Evolutionary conservation across 2,113 vertebrate species (phyloP).

Genomic region (Leuciscus idus): DNA sequence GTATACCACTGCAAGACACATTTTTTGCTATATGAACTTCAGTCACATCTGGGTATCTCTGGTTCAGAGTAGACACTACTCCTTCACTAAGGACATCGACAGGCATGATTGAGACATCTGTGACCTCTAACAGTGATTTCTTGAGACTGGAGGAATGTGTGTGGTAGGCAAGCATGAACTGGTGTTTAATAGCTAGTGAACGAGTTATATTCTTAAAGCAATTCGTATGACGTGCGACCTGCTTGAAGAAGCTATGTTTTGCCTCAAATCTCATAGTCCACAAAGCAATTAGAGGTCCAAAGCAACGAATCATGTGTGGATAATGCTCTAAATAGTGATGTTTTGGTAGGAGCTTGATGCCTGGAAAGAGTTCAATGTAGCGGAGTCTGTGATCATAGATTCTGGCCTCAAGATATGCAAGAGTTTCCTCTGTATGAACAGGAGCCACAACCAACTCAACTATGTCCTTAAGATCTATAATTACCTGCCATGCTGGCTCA

Average conservation of each 20-base stretch:
- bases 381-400: neutral
- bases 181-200: slow-evolving; percentile 1
- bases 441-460: neutral
- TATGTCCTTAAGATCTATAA: neutral
- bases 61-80: neutral
- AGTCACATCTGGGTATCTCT: slow-evolving; percentile 54
- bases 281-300: neutral
- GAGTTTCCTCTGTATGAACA: neutral
- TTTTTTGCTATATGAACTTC: slow-evolving; percentile 54
- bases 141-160: neutral
- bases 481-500: neutral
- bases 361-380: neutral
- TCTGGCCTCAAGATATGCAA: neutral
- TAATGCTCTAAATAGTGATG: neutral
- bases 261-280: neutral
- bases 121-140: slow-evolving; percentile 43
- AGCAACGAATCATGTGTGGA: neutral
- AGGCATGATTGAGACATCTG: neutral
- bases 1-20: slow-evolving; percentile 44
- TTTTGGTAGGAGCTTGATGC: neutral
- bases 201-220: neutral
- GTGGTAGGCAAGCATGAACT: neutral
- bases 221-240: slow-evolving; percentile 4
- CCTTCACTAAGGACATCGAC: neutral
- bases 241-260: neutral